Evolutionary conservation across 2,888 invertebrate genomes (phyloP).

Genomic region (Drosophila acutilabella): DNA sequence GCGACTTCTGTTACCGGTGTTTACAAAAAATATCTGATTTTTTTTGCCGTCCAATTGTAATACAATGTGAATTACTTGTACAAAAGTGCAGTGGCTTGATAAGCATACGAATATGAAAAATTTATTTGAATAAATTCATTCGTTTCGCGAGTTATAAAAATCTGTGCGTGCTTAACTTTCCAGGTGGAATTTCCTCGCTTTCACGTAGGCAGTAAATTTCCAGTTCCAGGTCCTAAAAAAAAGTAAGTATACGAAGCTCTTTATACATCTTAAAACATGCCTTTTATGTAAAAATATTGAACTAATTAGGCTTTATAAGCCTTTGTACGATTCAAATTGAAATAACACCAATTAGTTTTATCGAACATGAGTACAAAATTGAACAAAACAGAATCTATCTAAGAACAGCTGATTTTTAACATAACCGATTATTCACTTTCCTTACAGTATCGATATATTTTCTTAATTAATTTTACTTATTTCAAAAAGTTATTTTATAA

Average conservation of each 20-base stretch:
- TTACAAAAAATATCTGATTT: too few species aligned
- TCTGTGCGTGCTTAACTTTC: too few species aligned
- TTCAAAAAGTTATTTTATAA: conserved; percentile 30
- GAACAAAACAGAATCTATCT: background rate
- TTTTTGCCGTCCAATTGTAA: too few species aligned
- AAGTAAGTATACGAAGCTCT: background rate
- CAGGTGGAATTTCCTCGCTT: too few species aligned
- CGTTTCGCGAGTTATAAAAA: too few species aligned
- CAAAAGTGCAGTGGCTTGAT: too few species aligned
- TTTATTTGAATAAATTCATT: too few species aligned
- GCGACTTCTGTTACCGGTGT: background rate
- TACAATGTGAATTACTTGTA: too few species aligned
- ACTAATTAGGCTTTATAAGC: too few species aligned
- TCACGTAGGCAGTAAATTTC: background rate
- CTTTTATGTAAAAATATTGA: too few species aligned
- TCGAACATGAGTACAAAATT: background rate
- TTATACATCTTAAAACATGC: background rate
- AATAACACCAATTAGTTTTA: background rate
- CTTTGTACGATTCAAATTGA: too few species aligned
- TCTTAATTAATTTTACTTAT: background rate
- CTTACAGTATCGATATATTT: conserved; percentile 21
- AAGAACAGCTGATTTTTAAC: background rate
- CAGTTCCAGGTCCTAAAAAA: background rate
- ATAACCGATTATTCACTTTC: background rate
- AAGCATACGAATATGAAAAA: too few species aligned